Evolutionary conservation across 2,797 vertebrate species (phyloP).

Genomic region (Aulostomus chinensis): DNA sequence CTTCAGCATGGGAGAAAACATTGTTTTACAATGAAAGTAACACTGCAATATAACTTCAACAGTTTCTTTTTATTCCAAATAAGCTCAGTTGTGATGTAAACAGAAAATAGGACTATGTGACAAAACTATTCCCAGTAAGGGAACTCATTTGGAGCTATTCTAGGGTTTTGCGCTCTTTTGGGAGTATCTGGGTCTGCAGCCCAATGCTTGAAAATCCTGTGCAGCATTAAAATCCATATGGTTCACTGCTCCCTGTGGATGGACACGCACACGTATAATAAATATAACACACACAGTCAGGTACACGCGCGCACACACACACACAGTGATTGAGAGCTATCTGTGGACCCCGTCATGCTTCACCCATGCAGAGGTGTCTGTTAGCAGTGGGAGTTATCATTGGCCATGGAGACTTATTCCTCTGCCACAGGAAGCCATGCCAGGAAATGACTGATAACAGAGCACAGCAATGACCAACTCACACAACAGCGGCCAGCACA

Average conservation of each 20-base stretch:
- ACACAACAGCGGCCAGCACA: slow-evolving; percentile 41
- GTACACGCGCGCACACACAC: slow-evolving; percentile 3
- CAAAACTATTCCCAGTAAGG: slow-evolving; percentile 12
- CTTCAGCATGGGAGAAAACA: slow-evolving; percentile 11
- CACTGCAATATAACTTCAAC: slow-evolving; percentile 3
- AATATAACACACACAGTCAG: not conserved
- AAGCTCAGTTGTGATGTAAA: slow-evolving; percentile 19
- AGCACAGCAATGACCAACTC: slow-evolving; percentile 36
- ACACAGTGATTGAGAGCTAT: slow-evolving; percentile 32
- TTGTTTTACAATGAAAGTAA: slow-evolving; percentile 10
- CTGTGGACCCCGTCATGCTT: slow-evolving; percentile 56
- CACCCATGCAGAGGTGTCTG: slow-evolving; percentile 68
- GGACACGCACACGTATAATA: slow-evolving; percentile 5
- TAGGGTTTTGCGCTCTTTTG: slow-evolving; percentile 1
- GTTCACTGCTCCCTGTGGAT: slow-evolving; percentile 17
- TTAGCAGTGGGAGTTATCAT: slow-evolving; percentile 67
- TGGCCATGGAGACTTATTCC: slow-evolving; percentile 66
- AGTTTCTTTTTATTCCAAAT: not conserved
- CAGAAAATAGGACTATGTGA: slow-evolving; percentile 7
- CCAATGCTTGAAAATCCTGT: slow-evolving; percentile 30
- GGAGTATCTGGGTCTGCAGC: slow-evolving; percentile 26
- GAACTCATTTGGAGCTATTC: slow-evolving; percentile 32
- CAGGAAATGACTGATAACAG: slow-evolving; percentile 67
- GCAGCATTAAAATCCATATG: slow-evolving; percentile 37
- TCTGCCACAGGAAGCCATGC: slow-evolving; percentile 54